These are phyloP conservation scores for Lampris megalopsis DNA, from an alignment of 2,113 vertebrate genomes.

Conservation along the genomic window DNA sequence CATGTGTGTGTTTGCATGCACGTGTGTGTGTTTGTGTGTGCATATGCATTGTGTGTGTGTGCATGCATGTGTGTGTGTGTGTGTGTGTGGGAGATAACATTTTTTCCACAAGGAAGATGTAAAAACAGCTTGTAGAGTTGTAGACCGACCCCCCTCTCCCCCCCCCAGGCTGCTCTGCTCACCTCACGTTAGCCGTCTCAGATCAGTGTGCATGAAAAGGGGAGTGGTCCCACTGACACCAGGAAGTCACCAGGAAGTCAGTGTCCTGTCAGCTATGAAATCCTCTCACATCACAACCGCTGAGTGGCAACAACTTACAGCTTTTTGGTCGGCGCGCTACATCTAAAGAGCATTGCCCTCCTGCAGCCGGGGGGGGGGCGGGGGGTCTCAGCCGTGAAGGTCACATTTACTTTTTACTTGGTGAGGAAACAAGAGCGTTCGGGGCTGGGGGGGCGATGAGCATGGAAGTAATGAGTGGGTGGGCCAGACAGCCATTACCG, in stretches of 20 bases:
- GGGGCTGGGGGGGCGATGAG: conserved; percentile 37
- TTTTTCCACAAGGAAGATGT: conserved; percentile 37
- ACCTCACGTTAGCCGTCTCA: conserved; percentile 47
- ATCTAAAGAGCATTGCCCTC: conserved; percentile 57
- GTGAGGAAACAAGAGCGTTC: conserved; percentile 63
- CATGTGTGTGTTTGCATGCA: not conserved
- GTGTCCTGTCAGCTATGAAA: conserved; percentile 79
- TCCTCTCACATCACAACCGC: conserved; percentile 76
- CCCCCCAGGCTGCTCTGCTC: conserved; percentile 38
- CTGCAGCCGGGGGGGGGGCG: conserved; percentile 62
- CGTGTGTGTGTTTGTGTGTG: not conserved
- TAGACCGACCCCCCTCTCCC: not conserved
- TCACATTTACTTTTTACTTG: conserved; percentile 67
- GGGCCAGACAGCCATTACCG: conserved; percentile 89
- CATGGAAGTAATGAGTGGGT: conserved; percentile 90
- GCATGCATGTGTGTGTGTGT: not conserved
- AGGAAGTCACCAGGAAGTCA: conserved; percentile 72
- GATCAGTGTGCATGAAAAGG: conserved; percentile 80
- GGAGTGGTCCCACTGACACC: conserved; percentile 78
- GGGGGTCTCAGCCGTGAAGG: conserved; percentile 76
- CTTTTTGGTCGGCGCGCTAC: conserved; percentile 58
- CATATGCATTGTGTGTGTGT: not conserved
- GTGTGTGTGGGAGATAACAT: not conserved
- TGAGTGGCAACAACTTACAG: conserved; percentile 65
- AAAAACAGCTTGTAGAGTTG: conserved; percentile 63